phyloP scores from a whole-genome alignment of 2,113 vertebrate genomes.

The Hippocampus guttulatus region DNA sequence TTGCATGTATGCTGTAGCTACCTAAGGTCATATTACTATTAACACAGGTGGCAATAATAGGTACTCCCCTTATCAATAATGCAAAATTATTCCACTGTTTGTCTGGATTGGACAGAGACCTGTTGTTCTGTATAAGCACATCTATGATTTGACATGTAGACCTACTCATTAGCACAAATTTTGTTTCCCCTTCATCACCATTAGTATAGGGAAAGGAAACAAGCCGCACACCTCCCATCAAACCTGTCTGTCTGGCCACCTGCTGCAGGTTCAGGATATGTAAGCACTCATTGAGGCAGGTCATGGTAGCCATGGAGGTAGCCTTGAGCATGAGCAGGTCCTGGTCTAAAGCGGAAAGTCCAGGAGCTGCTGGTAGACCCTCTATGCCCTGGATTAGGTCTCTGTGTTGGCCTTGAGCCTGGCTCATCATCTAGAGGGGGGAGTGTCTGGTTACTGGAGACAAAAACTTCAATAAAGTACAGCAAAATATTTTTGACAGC shows the following conservation, averaged over 20 bases:
- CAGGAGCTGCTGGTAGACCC: constrained; percentile 84
- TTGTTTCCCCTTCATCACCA: background rate
- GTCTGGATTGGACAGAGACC: constrained; percentile 11
- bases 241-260: constrained; percentile 81
- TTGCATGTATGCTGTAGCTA: constrained; percentile 60
- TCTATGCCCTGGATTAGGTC: constrained; percentile 92
- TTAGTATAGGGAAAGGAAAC: background rate
- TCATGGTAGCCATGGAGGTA: constrained; percentile 97
- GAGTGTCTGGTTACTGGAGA: background rate
- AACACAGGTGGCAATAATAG: constrained; percentile 76
- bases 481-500: background rate
- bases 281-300: constrained; percentile 95
- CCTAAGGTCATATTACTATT: constrained; percentile 79
- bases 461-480: background rate
- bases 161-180: background rate
- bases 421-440: constrained; percentile 85
- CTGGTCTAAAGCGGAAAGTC: constrained; percentile 89
- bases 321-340: constrained; percentile 97
- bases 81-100: constrained; percentile 82
- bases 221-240: constrained; percentile 76
- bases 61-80: constrained; percentile 91
- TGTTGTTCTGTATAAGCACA: background rate
- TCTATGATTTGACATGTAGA: constrained; percentile 11
- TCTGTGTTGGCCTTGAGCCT: constrained; percentile 91
- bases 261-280: constrained; percentile 96